phyloP scores from a whole-genome alignment of 2,888 invertebrate species.

The Monochamus alternatus region DNA sequence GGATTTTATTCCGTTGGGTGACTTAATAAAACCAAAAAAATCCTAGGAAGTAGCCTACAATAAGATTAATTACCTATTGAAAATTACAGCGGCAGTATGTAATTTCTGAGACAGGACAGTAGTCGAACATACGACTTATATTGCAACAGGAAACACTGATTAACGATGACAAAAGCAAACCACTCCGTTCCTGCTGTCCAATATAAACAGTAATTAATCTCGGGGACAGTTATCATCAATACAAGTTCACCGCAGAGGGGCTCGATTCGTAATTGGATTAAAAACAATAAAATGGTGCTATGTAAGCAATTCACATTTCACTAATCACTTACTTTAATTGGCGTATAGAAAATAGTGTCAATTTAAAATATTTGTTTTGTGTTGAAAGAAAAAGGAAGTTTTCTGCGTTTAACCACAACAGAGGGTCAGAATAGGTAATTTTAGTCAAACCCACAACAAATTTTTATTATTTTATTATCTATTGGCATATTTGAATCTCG shows the following conservation, averaged over 20 bases:
- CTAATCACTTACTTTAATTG: not conserved
- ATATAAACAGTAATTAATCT: slow-evolving; percentile 25
- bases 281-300: not conserved
- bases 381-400: no score
- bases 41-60: no score
- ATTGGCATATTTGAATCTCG: no score
- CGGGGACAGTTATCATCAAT: slow-evolving; percentile 21
- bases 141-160: slow-evolving; percentile 17
- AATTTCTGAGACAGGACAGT: not conserved
- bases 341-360: no score
- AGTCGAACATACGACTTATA: slow-evolving; percentile 1
- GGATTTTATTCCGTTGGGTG: no score
- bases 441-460: no score
- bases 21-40: no score
- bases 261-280: not conserved
- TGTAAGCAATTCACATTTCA: not conserved
- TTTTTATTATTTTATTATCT: no score
- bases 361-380: no score
- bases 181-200: slow-evolving; percentile 13
- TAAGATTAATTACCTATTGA: no score
- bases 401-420: no score
- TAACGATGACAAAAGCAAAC: slow-evolving; percentile 17
- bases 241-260: slow-evolving; percentile 4
- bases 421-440: no score
- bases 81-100: not conserved